Base-by-base conservation (phyloP, 2,888 invertebrate genomes). In the Heliconius erato region DNA sequence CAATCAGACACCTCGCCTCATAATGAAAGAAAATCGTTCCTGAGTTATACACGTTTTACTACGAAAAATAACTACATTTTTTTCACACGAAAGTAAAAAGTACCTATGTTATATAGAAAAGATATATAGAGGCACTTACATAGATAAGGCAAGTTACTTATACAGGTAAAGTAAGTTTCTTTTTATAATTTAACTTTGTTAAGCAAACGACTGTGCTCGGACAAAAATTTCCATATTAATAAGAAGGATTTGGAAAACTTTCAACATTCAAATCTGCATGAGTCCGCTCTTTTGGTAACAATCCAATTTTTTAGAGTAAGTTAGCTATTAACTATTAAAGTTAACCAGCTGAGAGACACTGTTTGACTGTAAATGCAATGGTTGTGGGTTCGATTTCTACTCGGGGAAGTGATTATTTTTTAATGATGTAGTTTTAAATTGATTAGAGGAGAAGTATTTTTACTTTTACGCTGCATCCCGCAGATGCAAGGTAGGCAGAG, bases 181-280 rank as follows among this genome's bases (percentile, higher is more conserved):
- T 40, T 78, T 67, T 40, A 78, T 78, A 77, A 77, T 44, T 77
- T 65, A 67, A 77, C 63, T 65, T 77, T 40, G 28, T 78, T 44
- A 72, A 67, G 40, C 65, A 68, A 78, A 49, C 78, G 67, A 67
- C 28, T 49, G 26, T 28, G 63, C 63, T 76, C 63, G 16, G 32
- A 63, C 76, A 26, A 40, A 76, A 76, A 76, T 63, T 40, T 63
- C 63, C 76, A 76, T 76, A 76, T 76, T 76, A 76, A 76, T 76
- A 44, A 67, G 78, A 78, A 78, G 78, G 67, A 67, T 78, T 78
- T 78, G 78, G 78, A 68, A 78, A 67, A 78, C 44, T 78, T 78
- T 78, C 78, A 78, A 78, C 78, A 49, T 78, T 78, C 28, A 67
- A 78, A 78, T 78, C 44, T 65, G 67, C 44, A 28, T 23, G 65